Conservation (phyloP, 2,888 invertebrate genomes). For the Dugesia japonica region DNA sequence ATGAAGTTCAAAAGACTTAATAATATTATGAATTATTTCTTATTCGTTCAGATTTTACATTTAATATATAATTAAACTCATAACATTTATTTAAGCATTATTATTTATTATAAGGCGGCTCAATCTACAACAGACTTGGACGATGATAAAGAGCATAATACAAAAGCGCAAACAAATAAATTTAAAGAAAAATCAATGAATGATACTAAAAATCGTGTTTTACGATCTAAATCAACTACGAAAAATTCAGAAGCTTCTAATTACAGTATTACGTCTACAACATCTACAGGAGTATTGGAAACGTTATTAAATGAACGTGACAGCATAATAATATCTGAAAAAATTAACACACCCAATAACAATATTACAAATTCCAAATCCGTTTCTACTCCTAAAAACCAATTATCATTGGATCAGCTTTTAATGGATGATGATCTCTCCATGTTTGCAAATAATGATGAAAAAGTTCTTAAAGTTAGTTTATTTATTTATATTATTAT, state of each 20-base stretch:
- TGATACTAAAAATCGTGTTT: neutral
- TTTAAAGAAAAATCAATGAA: neutral
- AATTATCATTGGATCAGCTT: conserved; percentile 7
- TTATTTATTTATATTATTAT: too few relatives aligned
- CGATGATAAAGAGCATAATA: neutral
- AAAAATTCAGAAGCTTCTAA: neutral
- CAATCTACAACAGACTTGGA: neutral
- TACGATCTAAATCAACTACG: neutral
- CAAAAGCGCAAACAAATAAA: neutral
- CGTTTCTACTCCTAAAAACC: neutral
- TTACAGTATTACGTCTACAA: neutral
- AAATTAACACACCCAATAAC: neutral
- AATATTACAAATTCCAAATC: neutral
- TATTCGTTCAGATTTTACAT: too few relatives aligned
- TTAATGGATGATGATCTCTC: neutral
- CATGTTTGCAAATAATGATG: neutral
- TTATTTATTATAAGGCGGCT: neutral
- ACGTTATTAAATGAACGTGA: neutral
- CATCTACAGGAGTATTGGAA: neutral
- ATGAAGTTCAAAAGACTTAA: too few relatives aligned
- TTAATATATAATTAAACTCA: too few relatives aligned
- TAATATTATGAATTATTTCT: too few relatives aligned
- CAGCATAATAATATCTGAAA: neutral
- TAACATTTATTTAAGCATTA: too few relatives aligned
- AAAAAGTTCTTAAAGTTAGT: neutral